Percentiles rank a stretch among this genome's conserved stretches.
These are phyloP conservation scores for Chrysemys picta DNA, from an alignment of 2,113 vertebrate genomes.

Conservation along the genomic window DNA sequence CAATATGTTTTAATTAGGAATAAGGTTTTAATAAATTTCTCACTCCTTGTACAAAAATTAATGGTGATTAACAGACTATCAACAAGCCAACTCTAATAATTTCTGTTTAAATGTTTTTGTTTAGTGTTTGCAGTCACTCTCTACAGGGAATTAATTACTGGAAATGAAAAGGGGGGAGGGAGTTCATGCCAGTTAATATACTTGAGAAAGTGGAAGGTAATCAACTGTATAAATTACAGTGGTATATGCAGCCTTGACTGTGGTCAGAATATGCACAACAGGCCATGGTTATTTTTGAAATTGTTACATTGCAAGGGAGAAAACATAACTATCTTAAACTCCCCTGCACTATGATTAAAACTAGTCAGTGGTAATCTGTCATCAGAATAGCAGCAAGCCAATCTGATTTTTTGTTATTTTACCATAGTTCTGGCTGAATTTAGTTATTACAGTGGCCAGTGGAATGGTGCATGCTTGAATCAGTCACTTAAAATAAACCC, in stretches of 20 bases:
- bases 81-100: constrained; percentile 62
- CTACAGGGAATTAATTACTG: constrained; percentile 68
- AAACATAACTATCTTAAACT: background rate
- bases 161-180: constrained; percentile 39
- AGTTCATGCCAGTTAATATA: constrained; percentile 54
- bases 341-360: background rate
- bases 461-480: background rate
- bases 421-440: background rate
- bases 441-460: background rate
- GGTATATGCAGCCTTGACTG: constrained; percentile 52
- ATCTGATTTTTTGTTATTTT: background rate
- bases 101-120: constrained; percentile 71
- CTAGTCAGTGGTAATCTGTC: background rate
- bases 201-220: constrained; percentile 53
- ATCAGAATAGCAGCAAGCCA: background rate
- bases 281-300: background rate
- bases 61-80: constrained; percentile 43
- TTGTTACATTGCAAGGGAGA: background rate
- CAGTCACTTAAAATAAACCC: background rate
- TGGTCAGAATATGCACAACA: constrained; percentile 51
- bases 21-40: constrained; percentile 62
- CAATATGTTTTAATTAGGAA: constrained; percentile 66
- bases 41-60: constrained; percentile 56
- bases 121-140: constrained; percentile 67
- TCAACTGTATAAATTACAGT: constrained; percentile 64